Conservation (phyloP, 2,888 invertebrate species). For the Anticlea derivata region DNA sequence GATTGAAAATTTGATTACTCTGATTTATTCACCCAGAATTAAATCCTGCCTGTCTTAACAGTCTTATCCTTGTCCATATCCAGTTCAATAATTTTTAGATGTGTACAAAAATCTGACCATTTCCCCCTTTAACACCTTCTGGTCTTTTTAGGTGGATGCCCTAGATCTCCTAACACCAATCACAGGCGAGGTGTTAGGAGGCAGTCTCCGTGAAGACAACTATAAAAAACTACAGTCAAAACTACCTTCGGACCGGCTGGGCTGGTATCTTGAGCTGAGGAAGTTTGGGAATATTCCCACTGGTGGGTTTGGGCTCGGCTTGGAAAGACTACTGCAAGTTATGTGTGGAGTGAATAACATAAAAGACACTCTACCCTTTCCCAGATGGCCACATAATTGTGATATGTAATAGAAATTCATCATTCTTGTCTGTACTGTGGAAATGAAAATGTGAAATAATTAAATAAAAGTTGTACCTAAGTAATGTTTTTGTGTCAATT, state of each 20-base stretch:
- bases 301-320: slow-evolving; percentile 98
- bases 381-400: slow-evolving; percentile 96
- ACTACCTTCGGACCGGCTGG: slow-evolving; percentile 84
- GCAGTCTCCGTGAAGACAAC: slow-evolving; percentile 95
- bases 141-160: slow-evolving; percentile 87
- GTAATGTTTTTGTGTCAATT: no score
- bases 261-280: slow-evolving; percentile 96
- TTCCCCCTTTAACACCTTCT: no score
- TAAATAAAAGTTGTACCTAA: no score
- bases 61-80: no score
- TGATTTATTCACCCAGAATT: no score
- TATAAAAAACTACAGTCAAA: slow-evolving; percentile 85
- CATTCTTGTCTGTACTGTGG: not conserved
- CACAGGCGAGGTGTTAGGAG: slow-evolving; percentile 97
- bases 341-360: slow-evolving; percentile 93
- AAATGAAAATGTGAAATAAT: no score
- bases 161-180: slow-evolving; percentile 94
- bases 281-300: slow-evolving; percentile 95
- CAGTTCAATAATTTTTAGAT: no score
- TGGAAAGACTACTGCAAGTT: slow-evolving; percentile 95
- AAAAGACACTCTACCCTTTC: slow-evolving; percentile 97
- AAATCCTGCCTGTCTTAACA: no score
- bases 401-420: slow-evolving; percentile 69
- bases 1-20: no score
- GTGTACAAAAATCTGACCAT: no score